Conservation (phyloP, 2,797 vertebrate genomes). For the Eurystomus glaucurus region DNA sequence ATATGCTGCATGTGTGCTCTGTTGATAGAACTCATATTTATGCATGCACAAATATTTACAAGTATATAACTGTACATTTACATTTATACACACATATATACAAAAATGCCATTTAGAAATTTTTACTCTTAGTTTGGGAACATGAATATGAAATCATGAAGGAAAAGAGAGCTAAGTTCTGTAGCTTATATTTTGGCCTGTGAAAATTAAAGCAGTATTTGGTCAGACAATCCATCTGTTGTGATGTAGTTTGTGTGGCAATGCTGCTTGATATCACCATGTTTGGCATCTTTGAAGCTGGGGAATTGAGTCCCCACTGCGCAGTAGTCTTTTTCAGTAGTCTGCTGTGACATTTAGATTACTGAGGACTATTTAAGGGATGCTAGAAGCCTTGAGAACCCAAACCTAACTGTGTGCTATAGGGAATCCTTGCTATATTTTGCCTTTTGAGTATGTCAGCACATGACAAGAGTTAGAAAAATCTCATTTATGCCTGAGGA, state of each 20-base stretch:
- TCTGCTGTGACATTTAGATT: conserved; percentile 6
- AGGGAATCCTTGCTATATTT: not conserved
- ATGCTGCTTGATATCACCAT: not conserved
- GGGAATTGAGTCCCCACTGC: not conserved
- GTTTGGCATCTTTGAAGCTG: not conserved
- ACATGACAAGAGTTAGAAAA: not conserved
- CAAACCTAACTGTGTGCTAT: not conserved
- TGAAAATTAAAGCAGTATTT: not conserved
- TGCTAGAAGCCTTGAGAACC: not conserved
- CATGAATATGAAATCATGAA: not conserved
- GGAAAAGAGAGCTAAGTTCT: not conserved
- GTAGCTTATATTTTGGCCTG: not conserved
- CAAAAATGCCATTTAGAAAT: not conserved
- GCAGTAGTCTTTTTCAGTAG: conserved; percentile 2
- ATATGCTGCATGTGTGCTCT: not conserved
- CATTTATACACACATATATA: not conserved
- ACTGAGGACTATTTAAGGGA: not conserved
- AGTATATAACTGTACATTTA: not conserved
- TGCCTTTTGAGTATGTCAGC: not conserved
- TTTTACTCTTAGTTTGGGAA: not conserved
- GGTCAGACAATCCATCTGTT: conserved; percentile 36
- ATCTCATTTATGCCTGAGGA: not conserved
- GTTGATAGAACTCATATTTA: not conserved
- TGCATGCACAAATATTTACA: not conserved
- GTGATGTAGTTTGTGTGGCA: not conserved